Percentiles rank a stretch among this genome's conserved stretches.
Conservation (phyloP, 2,113 vertebrate genomes). For the Urocolius indicus region DNA sequence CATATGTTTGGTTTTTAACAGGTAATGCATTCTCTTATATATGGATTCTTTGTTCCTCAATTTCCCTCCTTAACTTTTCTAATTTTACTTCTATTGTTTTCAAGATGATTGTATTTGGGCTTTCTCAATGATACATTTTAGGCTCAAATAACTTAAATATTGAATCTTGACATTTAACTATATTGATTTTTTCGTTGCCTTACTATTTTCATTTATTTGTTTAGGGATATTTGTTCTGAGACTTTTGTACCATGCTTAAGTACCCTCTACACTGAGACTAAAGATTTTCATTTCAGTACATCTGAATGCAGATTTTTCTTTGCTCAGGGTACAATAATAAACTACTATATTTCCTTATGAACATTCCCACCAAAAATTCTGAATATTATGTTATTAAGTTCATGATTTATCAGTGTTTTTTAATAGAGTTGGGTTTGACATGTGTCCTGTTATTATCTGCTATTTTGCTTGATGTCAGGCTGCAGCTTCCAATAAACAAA, state of each 20-base stretch:
- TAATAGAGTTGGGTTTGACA: not conserved
- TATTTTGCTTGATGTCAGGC: not conserved
- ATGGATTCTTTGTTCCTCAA: not conserved
- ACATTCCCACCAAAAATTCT: not conserved
- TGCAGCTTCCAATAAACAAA: not conserved
- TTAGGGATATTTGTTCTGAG: conserved; percentile 29
- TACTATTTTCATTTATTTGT: conserved; percentile 22
- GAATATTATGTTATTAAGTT: not conserved
- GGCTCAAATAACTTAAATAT: conserved; percentile 30
- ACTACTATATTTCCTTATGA: not conserved
- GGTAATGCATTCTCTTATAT: not conserved
- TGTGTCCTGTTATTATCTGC: not conserved
- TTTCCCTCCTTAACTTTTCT: conserved; percentile 13
- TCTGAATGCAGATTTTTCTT: not conserved
- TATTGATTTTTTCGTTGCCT: conserved; percentile 27
- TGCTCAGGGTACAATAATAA: not conserved
- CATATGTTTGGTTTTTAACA: not conserved
- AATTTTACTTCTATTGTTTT: conserved; percentile 20
- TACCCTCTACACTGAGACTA: not conserved
- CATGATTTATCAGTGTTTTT: not conserved
- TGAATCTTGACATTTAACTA: conserved; percentile 52
- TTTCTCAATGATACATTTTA: conserved; percentile 37
- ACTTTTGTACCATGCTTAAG: not conserved
- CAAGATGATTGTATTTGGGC: conserved; percentile 12
- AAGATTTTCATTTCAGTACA: not conserved